Conservation (phyloP, 35 echinoderm and acorn worm species). For the Lytechinus pictus region DNA sequence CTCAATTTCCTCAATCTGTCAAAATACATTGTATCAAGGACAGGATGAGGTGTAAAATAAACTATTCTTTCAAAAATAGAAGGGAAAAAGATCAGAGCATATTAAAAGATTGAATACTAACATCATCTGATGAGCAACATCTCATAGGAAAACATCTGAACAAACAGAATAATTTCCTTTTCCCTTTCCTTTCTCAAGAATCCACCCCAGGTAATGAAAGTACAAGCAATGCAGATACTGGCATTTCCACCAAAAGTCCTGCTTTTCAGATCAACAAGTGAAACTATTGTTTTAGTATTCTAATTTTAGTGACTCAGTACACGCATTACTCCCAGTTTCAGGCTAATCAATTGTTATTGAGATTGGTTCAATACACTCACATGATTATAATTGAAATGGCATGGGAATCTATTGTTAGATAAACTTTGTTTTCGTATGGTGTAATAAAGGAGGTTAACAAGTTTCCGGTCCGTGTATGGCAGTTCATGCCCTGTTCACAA, state of each 20-base stretch:
- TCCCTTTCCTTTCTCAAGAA: neutral
- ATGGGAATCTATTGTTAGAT: constrained; percentile 19
- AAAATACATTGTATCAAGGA: neutral
- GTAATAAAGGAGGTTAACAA: constrained; percentile 2
- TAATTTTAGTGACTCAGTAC: constrained; percentile 4
- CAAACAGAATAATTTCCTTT: neutral
- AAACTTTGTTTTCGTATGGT: neutral
- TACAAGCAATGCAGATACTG: neutral
- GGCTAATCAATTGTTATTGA: neutral
- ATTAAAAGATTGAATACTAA: neutral
- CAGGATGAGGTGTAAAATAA: neutral
- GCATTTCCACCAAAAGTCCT: constrained; percentile 5
- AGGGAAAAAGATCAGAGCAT: neutral
- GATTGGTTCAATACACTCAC: neutral
- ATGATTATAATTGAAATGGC: neutral
- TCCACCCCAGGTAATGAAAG: neutral
- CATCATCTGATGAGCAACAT: neutral
- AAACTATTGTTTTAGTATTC: neutral
- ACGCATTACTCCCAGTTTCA: neutral
- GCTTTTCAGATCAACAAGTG: neutral
- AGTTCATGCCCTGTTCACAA: neutral
- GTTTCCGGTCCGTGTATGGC: neutral
- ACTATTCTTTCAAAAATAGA: neutral
- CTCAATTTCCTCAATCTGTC: neutral
- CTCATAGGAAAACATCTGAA: neutral